A percentile compares a stretch with the other conserved stretches of the same genome.
These are phyloP conservation scores for Agonum fuliginosum DNA, from an alignment of 2,888 invertebrate species.

Conservation along the genomic window DNA sequence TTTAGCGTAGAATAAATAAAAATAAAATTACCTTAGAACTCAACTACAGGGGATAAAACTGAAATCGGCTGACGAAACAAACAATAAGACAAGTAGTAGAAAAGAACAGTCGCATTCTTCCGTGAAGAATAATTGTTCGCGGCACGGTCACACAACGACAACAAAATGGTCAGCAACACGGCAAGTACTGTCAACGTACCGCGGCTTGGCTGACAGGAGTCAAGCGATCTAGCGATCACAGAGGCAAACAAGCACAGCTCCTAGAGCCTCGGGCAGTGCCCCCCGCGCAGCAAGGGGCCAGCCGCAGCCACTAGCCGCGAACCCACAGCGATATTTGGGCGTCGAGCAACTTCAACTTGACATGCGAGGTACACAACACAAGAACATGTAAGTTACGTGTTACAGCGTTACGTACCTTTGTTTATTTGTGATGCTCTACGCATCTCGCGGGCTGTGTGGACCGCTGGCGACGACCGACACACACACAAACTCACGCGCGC, in stretches of 20 bases:
- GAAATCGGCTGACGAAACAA: conserved; percentile 31
- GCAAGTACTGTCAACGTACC: conserved; percentile 32
- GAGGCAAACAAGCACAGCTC: conserved; percentile 27
- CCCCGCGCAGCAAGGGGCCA: conserved; percentile 24
- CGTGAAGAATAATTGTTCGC: conserved; percentile 17
- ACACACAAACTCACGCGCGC: conserved; percentile 34
- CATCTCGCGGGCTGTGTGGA: conserved; percentile 71
- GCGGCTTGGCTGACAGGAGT: conserved; percentile 18
- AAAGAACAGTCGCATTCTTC: conserved; percentile 28
- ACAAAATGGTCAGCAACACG: conserved; percentile 36
- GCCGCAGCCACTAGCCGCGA: background rate
- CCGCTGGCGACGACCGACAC: conserved; percentile 11
- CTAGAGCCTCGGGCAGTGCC: conserved; percentile 40
- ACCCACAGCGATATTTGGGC: conserved; percentile 24
- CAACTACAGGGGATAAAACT: conserved; percentile 17
- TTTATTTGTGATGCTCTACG: conserved; percentile 77
- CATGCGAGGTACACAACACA: conserved; percentile 51
- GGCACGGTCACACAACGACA: conserved; percentile 34
- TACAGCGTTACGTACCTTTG: conserved; percentile 72
- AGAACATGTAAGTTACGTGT: conserved; percentile 32
- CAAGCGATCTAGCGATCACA: background rate
- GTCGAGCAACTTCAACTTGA: conserved; percentile 10
- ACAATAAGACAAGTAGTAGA: conserved; percentile 21
- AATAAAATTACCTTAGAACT: conserved; percentile 34
- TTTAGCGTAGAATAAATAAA: conserved; percentile 30